Conservation (phyloP, 2,888 invertebrate genomes). For the Boloria euphrosyne region DNA sequence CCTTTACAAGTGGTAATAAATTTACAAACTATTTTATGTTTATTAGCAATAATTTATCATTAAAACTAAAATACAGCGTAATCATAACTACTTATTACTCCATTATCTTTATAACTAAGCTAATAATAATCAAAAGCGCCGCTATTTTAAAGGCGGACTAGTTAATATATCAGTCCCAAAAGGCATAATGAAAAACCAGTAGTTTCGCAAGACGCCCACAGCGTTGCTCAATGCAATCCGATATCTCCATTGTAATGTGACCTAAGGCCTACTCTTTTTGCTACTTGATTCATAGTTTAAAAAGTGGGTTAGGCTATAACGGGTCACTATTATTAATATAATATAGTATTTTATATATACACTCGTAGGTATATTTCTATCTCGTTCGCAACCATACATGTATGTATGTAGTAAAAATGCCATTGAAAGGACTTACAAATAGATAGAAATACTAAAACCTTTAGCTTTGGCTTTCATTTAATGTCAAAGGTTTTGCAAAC, state of each 20-base stretch:
- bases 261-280: constrained; percentile 20
- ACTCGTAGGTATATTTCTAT: too few relatives aligned
- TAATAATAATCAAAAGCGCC: constrained; percentile 31
- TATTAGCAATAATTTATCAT: constrained; percentile 6
- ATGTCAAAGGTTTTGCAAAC: too few relatives aligned
- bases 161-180: constrained; percentile 30
- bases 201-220: constrained; percentile 39
- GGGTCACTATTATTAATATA: neutral
- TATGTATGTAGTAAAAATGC: too few relatives aligned
- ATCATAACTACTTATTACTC: constrained; percentile 30
- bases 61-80: constrained; percentile 11
- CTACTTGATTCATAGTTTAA: constrained; percentile 21
- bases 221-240: constrained; percentile 33
- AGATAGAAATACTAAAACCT: too few relatives aligned
- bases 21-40: neutral
- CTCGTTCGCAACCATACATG: too few relatives aligned
- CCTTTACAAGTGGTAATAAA: neutral
- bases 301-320: constrained; percentile 9
- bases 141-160: constrained; percentile 22
- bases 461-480: too few relatives aligned
- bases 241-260: constrained; percentile 32
- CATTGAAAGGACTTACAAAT: too few relatives aligned
- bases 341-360: neutral
- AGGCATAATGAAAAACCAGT: constrained; percentile 37
- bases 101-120: constrained; percentile 29